phyloP scores from a whole-genome alignment of 2,888 invertebrate genomes.

The Megalurothrips usitatus region DNA sequence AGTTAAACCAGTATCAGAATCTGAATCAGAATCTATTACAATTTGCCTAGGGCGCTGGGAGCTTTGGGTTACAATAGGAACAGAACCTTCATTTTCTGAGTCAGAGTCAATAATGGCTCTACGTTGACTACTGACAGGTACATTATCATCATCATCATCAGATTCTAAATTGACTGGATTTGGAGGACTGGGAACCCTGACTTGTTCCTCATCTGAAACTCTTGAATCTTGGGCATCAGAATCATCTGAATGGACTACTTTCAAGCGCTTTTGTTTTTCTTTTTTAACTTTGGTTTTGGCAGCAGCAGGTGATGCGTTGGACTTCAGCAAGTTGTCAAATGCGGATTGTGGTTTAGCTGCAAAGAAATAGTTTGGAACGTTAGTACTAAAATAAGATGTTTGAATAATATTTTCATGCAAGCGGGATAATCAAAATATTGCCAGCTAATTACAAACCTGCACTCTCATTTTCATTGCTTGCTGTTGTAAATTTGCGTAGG shows the following conservation, averaged over 20 bases:
- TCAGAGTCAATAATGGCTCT: slow-evolving; percentile 2
- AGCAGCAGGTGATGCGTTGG: not conserved
- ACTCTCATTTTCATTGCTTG: not conserved
- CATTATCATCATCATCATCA: slow-evolving; percentile 28
- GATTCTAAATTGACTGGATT: slow-evolving; percentile 7
- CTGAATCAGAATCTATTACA: slow-evolving; percentile 30
- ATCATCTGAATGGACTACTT: slow-evolving; percentile 15
- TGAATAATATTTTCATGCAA: too few species aligned
- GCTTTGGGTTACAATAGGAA: not conserved
- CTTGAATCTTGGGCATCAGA: slow-evolving; percentile 27
- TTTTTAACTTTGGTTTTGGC: not conserved
- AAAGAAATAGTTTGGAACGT: not conserved
- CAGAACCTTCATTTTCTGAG: not conserved
- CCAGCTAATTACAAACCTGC: not conserved
- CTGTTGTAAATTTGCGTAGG: not conserved
- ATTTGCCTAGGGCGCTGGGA: not conserved
- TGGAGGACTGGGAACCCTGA: not conserved
- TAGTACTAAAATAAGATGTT: not conserved
- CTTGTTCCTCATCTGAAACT: not conserved
- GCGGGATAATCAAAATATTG: not conserved
- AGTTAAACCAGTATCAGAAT: slow-evolving; percentile 12
- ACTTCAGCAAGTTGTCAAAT: not conserved
- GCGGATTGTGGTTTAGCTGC: not conserved
- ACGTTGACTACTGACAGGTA: not conserved
- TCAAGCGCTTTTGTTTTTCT: not conserved